Conservation (phyloP, 2,888 invertebrate genomes). For the Ypsolopha sequella region DNA sequence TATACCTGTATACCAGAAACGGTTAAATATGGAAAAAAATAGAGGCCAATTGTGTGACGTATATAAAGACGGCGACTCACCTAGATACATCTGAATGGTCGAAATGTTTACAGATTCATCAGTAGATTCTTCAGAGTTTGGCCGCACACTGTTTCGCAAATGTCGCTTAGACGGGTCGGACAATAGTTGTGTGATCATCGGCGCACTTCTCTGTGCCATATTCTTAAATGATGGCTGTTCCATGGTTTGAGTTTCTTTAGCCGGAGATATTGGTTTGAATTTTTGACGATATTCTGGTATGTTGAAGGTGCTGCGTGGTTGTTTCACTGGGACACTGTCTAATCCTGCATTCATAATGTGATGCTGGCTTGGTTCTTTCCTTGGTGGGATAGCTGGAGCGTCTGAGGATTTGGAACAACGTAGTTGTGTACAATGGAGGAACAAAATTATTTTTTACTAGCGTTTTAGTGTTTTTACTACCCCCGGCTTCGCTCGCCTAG, state of each 20-base stretch:
- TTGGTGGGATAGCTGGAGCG: not conserved
- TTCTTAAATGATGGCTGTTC: not conserved
- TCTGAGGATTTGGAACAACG: too few relatives aligned
- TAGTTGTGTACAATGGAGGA: too few relatives aligned
- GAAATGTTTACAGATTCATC: constrained; percentile 51
- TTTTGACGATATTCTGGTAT: not conserved
- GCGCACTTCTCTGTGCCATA: not conserved
- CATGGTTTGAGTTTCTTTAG: constrained; percentile 14
- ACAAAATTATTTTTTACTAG: too few relatives aligned
- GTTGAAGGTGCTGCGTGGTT: constrained; percentile 19
- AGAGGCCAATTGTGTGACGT: too few relatives aligned
- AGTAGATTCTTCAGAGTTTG: constrained; percentile 32
- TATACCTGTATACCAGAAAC: too few relatives aligned
- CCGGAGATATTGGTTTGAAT: constrained; percentile 1
- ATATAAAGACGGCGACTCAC: constrained; percentile 21
- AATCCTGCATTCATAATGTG: constrained; percentile 39
- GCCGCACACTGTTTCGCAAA: constrained; percentile 18
- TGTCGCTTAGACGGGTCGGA: constrained; percentile 24
- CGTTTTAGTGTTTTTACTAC: too few relatives aligned
- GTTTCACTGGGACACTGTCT: constrained; percentile 50
- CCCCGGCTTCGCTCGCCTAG: too few relatives aligned
- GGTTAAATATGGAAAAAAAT: too few relatives aligned
- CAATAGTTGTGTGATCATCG: not conserved
- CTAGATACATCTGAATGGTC: constrained; percentile 51
- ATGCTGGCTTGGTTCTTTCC: constrained; percentile 9